Conservation (phyloP, 2,113 vertebrate genomes). For the Rafetus swinhoei region DNA sequence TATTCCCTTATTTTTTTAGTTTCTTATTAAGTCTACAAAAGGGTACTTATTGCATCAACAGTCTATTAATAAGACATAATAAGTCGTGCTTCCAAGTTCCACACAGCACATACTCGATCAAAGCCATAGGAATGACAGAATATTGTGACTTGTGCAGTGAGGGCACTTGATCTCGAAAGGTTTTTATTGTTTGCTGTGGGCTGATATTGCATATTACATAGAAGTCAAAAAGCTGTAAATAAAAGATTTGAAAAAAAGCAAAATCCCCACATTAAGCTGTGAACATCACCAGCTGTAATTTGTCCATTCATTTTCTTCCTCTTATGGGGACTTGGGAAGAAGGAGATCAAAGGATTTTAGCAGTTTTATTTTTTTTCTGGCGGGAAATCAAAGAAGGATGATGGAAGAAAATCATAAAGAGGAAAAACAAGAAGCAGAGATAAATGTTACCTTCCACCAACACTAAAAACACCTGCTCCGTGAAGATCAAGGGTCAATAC, state of each 20-base stretch:
- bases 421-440: neutral
- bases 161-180: neutral
- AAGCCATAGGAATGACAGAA: neutral
- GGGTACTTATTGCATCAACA: neutral
- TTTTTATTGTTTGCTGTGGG: neutral
- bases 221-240: neutral
- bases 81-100: neutral
- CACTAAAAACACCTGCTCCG: accelerated
- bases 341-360: neutral
- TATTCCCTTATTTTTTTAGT: neutral
- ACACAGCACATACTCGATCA: neutral
- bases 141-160: neutral
- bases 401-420: neutral
- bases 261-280: neutral
- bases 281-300: neutral
- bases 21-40: neutral
- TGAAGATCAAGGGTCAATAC: neutral
- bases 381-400: neutral
- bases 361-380: neutral
- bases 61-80: neutral
- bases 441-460: accelerated
- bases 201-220: neutral
- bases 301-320: neutral
- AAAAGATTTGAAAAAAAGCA: neutral
- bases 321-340: neutral